These are phyloP conservation scores for Hyperoplus immaculatus DNA, from an alignment of 2,797 vertebrate genomes.

Conservation along the genomic window DNA sequence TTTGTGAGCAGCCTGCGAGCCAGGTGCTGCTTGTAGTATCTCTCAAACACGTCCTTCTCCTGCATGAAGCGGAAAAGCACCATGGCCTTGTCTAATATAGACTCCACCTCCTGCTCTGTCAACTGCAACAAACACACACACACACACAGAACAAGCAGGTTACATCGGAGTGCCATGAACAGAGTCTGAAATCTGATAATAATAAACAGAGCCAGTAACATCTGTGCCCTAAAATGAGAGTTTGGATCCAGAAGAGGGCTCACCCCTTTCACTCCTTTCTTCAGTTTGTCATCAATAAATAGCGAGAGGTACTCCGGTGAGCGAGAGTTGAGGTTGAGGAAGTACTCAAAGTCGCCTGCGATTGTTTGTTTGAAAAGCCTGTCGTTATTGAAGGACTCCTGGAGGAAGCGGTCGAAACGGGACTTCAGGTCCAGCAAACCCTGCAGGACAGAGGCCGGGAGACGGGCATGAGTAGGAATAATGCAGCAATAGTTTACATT, in stretches of 20 bases:
- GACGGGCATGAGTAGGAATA: background rate
- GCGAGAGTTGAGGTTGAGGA: constrained; percentile 98
- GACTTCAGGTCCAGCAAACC: constrained; percentile 98
- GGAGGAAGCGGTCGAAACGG: constrained; percentile 97
- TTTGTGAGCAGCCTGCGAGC: constrained; percentile 98
- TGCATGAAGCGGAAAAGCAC: constrained; percentile 99
- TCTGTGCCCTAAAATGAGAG: background rate
- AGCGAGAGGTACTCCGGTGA: constrained; percentile 99
- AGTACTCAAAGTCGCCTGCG: constrained; percentile 98
- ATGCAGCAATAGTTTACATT: background rate
- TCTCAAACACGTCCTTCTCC: constrained; percentile 99
- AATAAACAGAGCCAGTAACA: background rate
- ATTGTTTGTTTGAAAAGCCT: constrained; percentile 99
- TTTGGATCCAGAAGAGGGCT: constrained; percentile 71
- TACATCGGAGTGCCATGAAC: background rate
- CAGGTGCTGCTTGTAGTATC: constrained; percentile 99
- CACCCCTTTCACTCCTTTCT: constrained; percentile 99
- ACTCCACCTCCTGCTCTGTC: constrained; percentile 96
- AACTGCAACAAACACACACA: constrained; percentile 61
- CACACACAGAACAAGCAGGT: background rate
- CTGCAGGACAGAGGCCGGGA: constrained; percentile 73
- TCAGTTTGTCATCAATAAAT: constrained; percentile 99
- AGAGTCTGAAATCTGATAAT: background rate
- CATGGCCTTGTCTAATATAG: constrained; percentile 99
- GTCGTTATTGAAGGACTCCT: constrained; percentile 98